Conservation (phyloP, 2,797 vertebrate genomes). For the Tragopan temminckii region DNA sequence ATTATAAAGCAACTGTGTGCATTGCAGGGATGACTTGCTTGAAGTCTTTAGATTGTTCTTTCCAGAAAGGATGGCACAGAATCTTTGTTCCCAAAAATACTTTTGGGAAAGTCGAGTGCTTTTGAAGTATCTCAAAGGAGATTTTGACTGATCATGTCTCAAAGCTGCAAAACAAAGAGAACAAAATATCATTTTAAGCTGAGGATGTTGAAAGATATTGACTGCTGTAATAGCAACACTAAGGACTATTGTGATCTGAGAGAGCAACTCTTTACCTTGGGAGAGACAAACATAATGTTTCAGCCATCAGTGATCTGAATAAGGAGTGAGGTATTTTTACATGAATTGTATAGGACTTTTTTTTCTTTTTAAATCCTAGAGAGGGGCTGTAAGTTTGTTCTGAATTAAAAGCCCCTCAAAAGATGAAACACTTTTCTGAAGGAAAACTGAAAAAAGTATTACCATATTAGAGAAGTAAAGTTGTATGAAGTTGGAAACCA, state of each 20-base stretch:
- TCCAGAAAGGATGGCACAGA: background rate
- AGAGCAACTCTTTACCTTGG: background rate
- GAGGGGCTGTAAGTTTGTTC: background rate
- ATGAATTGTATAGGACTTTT: background rate
- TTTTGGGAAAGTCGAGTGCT: background rate
- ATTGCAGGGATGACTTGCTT: background rate
- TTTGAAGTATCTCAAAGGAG: background rate
- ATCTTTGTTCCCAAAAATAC: background rate
- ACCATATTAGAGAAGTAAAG: background rate
- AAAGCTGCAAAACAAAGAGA: background rate
- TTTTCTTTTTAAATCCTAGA: background rate
- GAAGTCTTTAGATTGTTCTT: background rate
- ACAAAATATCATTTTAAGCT: background rate
- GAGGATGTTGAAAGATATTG: background rate
- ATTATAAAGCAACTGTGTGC: background rate
- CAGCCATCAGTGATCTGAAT: background rate
- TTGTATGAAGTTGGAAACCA: background rate
- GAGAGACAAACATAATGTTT: background rate
- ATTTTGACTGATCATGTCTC: background rate
- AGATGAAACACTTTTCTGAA: background rate
- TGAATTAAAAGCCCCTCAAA: background rate
- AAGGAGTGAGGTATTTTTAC: background rate
- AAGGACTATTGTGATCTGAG: background rate
- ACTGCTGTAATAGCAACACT: background rate
- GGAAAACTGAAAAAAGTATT: constrained; percentile 9